phyloP scores from a whole-genome alignment of 2,113 vertebrate genomes.

The Gobiocypris rarus region DNA sequence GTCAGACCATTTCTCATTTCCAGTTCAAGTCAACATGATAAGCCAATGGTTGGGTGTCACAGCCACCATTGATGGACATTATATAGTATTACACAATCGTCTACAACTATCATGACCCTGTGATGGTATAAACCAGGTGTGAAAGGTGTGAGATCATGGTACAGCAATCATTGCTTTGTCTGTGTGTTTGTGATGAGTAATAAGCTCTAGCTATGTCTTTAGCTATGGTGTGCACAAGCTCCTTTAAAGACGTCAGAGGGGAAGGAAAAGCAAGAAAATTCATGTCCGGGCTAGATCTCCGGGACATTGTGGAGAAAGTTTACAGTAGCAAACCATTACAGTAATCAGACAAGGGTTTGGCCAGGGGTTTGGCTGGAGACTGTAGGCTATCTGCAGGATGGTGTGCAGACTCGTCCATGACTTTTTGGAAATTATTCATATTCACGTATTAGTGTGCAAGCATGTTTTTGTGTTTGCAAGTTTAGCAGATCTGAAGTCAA shows the following conservation, averaged over 20 bases:
- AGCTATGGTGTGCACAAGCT: neutral
- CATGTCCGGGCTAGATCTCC: constrained; percentile 37
- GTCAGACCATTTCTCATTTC: constrained; percentile 9
- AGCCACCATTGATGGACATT: neutral
- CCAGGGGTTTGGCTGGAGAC: neutral
- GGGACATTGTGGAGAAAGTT: constrained; percentile 32
- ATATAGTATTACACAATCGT: neutral
- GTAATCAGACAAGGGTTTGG: constrained; percentile 28
- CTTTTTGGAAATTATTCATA: neutral
- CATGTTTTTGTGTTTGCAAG: constrained; percentile 11
- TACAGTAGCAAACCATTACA: constrained; percentile 19
- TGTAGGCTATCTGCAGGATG: neutral
- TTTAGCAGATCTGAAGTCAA: neutral
- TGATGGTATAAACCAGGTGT: constrained; percentile 29
- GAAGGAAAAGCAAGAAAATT: constrained; percentile 32
- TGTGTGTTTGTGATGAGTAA: constrained; percentile 29
- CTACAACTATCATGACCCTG: neutral
- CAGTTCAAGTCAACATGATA: neutral
- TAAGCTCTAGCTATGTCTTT: neutral
- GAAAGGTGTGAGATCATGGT: constrained; percentile 22
- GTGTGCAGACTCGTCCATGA: neutral
- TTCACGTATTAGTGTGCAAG: neutral
- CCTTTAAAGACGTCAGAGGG: constrained; percentile 19
- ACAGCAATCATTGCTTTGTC: constrained; percentile 28
- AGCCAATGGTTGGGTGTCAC: neutral